phyloP scores from a whole-genome alignment of 1,140 invertebrate species.

The Cydia fagiglandana region DNA sequence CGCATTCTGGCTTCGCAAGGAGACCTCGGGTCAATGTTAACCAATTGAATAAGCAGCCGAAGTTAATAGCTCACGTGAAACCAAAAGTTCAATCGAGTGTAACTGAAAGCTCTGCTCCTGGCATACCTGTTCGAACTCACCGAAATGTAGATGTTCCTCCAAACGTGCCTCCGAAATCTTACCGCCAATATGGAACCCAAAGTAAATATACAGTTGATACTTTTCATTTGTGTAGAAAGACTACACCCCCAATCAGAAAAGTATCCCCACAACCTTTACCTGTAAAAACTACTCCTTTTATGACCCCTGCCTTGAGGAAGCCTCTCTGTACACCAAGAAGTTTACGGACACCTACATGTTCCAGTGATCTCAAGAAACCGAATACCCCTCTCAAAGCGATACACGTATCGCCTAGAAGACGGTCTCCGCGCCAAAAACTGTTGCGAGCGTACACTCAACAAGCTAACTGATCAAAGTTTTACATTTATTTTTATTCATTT shows the following conservation, averaged over 20 bases:
- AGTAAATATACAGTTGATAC: conserved; percentile 36
- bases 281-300: conserved; percentile 47
- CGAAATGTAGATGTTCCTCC: conserved; percentile 36
- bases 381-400: conserved; percentile 67
- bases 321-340: conserved; percentile 57
- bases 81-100: conserved; percentile 42
- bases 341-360: conserved; percentile 47
- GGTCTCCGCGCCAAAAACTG: conserved; percentile 64
- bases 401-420: conserved; percentile 66
- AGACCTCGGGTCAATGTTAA: conserved; percentile 55
- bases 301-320: conserved; percentile 62
- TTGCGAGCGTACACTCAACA: conserved; percentile 44
- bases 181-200: conserved; percentile 16
- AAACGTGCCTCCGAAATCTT: conserved; percentile 10
- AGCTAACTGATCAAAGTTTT: conserved; percentile 26
- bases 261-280: conserved; percentile 55
- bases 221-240: conserved; percentile 52
- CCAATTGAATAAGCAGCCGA: conserved; percentile 51
- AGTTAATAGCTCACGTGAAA: conserved; percentile 48
- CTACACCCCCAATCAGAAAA: conserved; percentile 57
- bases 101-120: conserved; percentile 31
- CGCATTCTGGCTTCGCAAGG: conserved; percentile 62
- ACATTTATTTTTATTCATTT: neutral
- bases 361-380: conserved; percentile 52
- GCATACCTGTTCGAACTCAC: conserved; percentile 36